Evolutionary conservation across 2,797 vertebrate species (phyloP), one percentile per base, ranked within the genome.

Genomic region (Eutrigla gurnardus): DNA sequence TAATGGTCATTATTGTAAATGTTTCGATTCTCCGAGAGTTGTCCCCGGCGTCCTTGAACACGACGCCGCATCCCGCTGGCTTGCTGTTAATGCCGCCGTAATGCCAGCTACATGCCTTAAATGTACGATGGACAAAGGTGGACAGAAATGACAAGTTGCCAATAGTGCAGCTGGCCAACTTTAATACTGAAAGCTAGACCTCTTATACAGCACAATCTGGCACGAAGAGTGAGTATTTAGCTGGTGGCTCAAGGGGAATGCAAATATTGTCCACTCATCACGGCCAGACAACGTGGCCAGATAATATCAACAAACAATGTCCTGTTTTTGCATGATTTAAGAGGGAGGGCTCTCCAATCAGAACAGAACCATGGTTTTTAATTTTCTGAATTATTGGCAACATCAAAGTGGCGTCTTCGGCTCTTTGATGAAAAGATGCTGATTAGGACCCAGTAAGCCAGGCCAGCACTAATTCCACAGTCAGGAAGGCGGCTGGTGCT

Each of bases 371-470:
- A 62, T 40, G 25, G 62, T 59, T 53, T 78, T 75, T 82, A 33
- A 66, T 74, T 85, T 77, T 71, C 45, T 0, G 37, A 70, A 35
- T 60, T 79, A 63, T 57, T 82, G 65, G 63, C 36, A 71, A 67
- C 78, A 81, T 81, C 67, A 84, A 59, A 78, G 80, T 61, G 18
- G 25, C 13, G 2, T 77, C 75, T 65, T 66, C 50, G 65, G 60
- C 36, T 62, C 37, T 77, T 46, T 74, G 73, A 85, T 87, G 75
- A 80, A 86, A 82, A 75, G 52, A 67, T 80, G 60, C 25, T 88
- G 71, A 86, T 84, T 84, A 78, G 63, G 52, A 73, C 58, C 32
- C 25, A 59, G 65, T 77, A 73, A 75, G 45, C 50, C 25, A 15
- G 36, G 32, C 18, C 12, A 18, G 36, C 17, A 39, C 18, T 76